These are phyloP conservation scores for Phyllotreta striolata DNA, from an alignment of 2,888 invertebrate genomes.

Conservation along the genomic window DNA sequence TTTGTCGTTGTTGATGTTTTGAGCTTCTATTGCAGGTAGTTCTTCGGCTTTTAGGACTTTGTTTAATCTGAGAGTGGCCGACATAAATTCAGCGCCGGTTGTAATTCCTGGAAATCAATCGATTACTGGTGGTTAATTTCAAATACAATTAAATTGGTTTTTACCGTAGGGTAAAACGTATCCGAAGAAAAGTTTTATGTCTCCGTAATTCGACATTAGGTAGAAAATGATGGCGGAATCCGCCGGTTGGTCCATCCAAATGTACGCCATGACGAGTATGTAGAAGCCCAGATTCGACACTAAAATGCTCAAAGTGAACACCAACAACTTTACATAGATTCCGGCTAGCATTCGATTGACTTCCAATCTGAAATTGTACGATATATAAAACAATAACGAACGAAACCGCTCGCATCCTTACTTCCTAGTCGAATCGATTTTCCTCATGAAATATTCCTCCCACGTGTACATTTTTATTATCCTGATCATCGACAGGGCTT, in stretches of 20 bases:
- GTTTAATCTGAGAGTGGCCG: slow-evolving; percentile 75
- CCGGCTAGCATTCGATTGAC: slow-evolving; percentile 43
- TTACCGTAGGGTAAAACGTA: slow-evolving; percentile 1
- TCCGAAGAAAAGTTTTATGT: slow-evolving; percentile 62
- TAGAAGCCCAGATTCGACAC: slow-evolving; percentile 47
- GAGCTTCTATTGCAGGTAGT: slow-evolving; percentile 68
- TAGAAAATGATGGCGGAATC: slow-evolving; percentile 46
- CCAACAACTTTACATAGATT: slow-evolving; percentile 53
- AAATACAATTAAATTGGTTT: no score
- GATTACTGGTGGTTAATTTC: neutral
- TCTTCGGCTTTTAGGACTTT: slow-evolving; percentile 68
- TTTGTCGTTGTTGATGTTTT: slow-evolving; percentile 39
- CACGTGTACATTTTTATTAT: slow-evolving; percentile 54
- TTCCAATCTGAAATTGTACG: neutral
- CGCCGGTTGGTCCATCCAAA: slow-evolving; percentile 40
- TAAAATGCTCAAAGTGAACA: slow-evolving; percentile 50
- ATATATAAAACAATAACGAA: no score
- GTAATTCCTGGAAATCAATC: slow-evolving; percentile 69
- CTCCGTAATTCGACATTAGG: slow-evolving; percentile 40
- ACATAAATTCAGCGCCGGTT: slow-evolving; percentile 78
- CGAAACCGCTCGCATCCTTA: slow-evolving; percentile 33
- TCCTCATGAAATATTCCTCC: slow-evolving; percentile 51
- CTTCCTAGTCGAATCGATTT: slow-evolving; percentile 64
- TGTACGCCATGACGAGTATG: slow-evolving; percentile 47
- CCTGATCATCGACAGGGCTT: slow-evolving; percentile 48